Evolutionary conservation across 2,888 invertebrate species (phyloP).

Genomic region (Strigamia maritima): DNA sequence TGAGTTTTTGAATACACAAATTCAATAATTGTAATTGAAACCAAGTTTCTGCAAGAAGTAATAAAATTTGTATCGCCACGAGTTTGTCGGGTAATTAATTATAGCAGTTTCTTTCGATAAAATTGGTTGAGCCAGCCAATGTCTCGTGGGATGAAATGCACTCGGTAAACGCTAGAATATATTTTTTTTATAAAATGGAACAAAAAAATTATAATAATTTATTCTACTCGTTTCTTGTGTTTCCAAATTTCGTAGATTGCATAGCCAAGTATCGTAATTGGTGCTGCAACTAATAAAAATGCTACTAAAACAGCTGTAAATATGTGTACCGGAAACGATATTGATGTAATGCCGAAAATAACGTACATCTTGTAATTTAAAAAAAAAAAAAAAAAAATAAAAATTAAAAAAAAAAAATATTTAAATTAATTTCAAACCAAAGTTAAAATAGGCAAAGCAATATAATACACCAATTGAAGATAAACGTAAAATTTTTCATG

Average conservation of each 20-base stretch:
- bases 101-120: not conserved
- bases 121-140: not conserved
- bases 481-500: not conserved
- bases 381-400: not conserved
- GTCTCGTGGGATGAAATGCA: not conserved
- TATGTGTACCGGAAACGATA: not conserved
- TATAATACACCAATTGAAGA: not conserved
- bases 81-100: not conserved
- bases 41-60: not conserved
- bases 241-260: not conserved
- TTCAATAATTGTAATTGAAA: not conserved
- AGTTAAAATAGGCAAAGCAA: not conserved
- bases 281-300: not conserved
- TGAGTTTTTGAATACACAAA: no score
- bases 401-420: not conserved
- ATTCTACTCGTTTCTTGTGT: not conserved
- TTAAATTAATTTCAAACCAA: not conserved
- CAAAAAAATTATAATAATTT: not conserved
- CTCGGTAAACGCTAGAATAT: not conserved
- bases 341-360: not conserved
- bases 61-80: not conserved
- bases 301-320: not conserved
- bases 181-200: not conserved
- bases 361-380: not conserved
- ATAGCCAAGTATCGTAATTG: not conserved